These are phyloP conservation scores for Onychomys arenicola DNA, from an alignment of 2,797 vertebrate genomes.

Conservation along the genomic window DNA sequence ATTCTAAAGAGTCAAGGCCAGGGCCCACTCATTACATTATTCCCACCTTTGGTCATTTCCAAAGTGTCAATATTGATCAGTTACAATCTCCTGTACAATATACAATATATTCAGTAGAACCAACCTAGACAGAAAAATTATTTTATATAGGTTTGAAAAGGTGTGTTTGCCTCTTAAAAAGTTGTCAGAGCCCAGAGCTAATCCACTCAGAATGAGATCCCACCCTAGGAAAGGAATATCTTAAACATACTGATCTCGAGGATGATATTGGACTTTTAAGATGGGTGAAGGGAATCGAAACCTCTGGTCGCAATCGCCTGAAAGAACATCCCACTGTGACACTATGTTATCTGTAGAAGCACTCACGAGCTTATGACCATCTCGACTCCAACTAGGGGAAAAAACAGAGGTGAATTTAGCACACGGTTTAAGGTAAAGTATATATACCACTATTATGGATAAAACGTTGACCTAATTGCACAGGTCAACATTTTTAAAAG, in stretches of 20 bases:
- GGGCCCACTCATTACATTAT: neutral
- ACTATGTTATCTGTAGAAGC: constrained; percentile 99
- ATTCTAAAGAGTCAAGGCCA: constrained; percentile 49
- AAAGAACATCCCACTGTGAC: constrained; percentile 98
- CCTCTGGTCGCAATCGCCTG: constrained; percentile 97
- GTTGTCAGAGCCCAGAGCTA: neutral
- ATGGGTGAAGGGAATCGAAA: constrained; percentile 98
- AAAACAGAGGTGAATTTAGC: constrained; percentile 17
- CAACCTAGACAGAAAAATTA: constrained; percentile 13
- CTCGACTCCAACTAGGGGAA: constrained; percentile 94
- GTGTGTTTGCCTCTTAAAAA: constrained; percentile 56
- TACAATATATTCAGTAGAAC: neutral
- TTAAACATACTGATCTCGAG: constrained; percentile 95
- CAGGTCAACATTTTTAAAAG: neutral
- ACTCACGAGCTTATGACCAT: constrained; percentile 98
- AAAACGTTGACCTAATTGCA: neutral
- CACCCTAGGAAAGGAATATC: constrained; percentile 21
- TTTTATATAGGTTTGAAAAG: constrained; percentile 1
- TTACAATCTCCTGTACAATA: constrained; percentile 29
- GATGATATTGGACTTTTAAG: constrained; percentile 97
- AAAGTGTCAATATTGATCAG: constrained; percentile 25
- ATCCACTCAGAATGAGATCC: constrained; percentile 42
- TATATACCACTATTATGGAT: neutral
- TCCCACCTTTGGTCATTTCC: constrained; percentile 29
- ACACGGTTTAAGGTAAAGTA: neutral